These are phyloP conservation scores for Hyperopisus bebe DNA, from an alignment of 2,113 vertebrate genomes.

Conservation along the genomic window DNA sequence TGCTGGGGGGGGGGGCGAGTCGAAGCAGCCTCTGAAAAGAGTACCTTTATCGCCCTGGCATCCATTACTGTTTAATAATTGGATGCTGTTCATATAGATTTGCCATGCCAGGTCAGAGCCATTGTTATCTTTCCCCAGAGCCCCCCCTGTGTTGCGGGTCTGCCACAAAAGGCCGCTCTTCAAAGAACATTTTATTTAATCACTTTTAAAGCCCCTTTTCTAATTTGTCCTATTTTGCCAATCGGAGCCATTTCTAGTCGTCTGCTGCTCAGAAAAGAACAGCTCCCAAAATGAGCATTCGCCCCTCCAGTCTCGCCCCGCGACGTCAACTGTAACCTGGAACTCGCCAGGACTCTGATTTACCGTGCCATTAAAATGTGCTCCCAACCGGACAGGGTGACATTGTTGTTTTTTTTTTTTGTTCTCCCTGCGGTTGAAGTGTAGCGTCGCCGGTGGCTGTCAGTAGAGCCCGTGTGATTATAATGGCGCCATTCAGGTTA, in stretches of 20 bases:
- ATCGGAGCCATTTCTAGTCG: conserved; percentile 38
- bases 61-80: conserved; percentile 32
- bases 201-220: conserved; percentile 29
- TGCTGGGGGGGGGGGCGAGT: too few relatives aligned
- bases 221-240: conserved; percentile 40
- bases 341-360: not conserved
- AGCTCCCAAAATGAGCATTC: not conserved
- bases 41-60: conserved; percentile 21
- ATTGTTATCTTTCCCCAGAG: conserved; percentile 25
- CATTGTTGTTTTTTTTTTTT: too few relatives aligned
- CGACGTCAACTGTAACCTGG: not conserved
- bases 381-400: not conserved
- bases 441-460: not conserved
- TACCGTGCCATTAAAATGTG: not conserved
- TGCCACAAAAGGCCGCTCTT: conserved; percentile 33
- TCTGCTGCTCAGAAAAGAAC: conserved; percentile 42
- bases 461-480: not conserved
- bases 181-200: conserved; percentile 30
- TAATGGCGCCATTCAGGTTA: not conserved
- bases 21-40: conserved; percentile 7
- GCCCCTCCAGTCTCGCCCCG: not conserved
- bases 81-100: conserved; percentile 28
- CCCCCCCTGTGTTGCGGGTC: not conserved
- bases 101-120: conserved; percentile 32
- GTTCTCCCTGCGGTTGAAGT: not conserved